These are phyloP conservation scores for Bacillus rossius DNA, from an alignment of 1,140 invertebrate species.

Conservation along the genomic window DNA sequence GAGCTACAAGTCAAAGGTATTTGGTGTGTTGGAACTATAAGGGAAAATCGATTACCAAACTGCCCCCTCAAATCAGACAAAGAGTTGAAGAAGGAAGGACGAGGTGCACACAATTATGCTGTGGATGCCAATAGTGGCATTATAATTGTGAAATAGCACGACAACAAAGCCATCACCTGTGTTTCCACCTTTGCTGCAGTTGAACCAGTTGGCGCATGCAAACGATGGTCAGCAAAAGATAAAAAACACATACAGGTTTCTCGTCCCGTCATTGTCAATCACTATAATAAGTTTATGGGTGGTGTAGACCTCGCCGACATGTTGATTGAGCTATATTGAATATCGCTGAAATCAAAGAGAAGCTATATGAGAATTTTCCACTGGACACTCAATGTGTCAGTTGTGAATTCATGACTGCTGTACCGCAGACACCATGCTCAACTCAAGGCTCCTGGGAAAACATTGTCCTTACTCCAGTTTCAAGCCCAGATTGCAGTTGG, in stretches of 20 bases:
- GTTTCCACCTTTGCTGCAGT: conserved; percentile 36
- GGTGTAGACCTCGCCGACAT: conserved; percentile 41
- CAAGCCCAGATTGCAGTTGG: conserved; percentile 22
- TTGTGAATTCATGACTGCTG: conserved; percentile 30
- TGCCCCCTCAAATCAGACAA: conserved; percentile 27
- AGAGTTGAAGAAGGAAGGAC: conserved; percentile 35
- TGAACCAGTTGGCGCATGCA: conserved; percentile 30
- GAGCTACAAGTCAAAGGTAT: neutral
- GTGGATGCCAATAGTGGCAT: conserved; percentile 23
- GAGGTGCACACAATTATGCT: conserved; percentile 26
- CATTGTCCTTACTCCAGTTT: conserved; percentile 32
- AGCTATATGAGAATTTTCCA: conserved; percentile 42
- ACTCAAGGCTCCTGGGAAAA: neutral
- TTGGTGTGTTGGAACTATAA: neutral
- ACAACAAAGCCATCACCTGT: conserved; percentile 41
- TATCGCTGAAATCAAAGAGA: conserved; percentile 37
- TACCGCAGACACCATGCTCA: conserved; percentile 11
- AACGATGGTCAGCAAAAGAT: conserved; percentile 29
- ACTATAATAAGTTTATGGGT: conserved; percentile 38
- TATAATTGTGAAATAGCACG: conserved; percentile 37
- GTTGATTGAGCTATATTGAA: conserved; percentile 37
- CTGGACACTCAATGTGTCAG: conserved; percentile 39
- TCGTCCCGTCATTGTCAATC: conserved; percentile 37
- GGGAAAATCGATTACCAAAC: neutral
- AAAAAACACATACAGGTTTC: conserved; percentile 32